Percentiles rank a stretch among this genome's conserved stretches.
Conservation (phyloP, 2,888 invertebrate species). For the Phalangium opilio region DNA sequence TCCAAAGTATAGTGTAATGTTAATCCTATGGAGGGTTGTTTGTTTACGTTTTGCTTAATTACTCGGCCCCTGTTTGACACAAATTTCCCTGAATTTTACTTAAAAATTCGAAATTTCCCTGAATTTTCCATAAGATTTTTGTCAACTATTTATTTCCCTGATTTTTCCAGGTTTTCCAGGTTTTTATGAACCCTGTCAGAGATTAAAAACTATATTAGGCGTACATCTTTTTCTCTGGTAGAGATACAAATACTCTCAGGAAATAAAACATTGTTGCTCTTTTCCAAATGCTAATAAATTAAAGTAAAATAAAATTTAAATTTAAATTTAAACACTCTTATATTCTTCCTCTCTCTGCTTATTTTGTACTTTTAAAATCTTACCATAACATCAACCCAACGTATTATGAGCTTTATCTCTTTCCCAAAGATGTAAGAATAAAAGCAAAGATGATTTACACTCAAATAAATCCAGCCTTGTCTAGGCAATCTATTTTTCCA, state of each 20-base stretch:
- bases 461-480: slow-evolving; percentile 96
- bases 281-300: slow-evolving; percentile 27
- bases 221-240: slow-evolving; percentile 57
- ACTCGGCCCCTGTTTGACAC: no score
- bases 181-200: no score
- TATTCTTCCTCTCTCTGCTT: no score
- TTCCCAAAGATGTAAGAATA: slow-evolving; percentile 84
- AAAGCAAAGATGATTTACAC: slow-evolving; percentile 88
- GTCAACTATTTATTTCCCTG: no score
- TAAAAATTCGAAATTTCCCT: no score
- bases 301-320: background rate
- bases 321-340: slow-evolving; percentile 1
- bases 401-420: slow-evolving; percentile 69
- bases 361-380: slow-evolving; percentile 18
- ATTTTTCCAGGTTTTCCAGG: no score
- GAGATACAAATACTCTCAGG: slow-evolving; percentile 74
- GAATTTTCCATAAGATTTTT: no score
- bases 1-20: no score
- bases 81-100: no score
- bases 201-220: no score
- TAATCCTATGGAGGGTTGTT: no score
- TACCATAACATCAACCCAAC: slow-evolving; percentile 76
- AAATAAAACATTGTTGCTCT: slow-evolving; percentile 41
- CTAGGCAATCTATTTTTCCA: slow-evolving; percentile 82
- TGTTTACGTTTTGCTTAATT: no score